Evolutionary conservation across 2,888 invertebrate species (phyloP).

Genomic region (Mamestra brassicae): DNA sequence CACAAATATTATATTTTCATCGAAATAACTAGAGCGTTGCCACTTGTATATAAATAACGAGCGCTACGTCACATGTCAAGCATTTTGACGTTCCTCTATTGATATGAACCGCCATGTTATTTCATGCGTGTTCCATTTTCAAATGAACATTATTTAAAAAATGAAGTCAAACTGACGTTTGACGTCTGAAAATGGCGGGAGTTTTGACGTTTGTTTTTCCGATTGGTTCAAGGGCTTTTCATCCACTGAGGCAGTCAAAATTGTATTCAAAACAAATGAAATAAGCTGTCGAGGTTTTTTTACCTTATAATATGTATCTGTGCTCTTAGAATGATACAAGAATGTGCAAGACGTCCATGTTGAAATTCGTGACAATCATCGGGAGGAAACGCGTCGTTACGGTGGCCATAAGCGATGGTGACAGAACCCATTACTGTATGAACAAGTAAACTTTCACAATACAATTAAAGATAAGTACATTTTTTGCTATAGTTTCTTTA

Average conservation of each 20-base stretch:
- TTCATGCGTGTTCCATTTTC: slow-evolving; percentile 25
- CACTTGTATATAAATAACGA: slow-evolving; percentile 47
- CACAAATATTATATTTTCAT: slow-evolving; percentile 47
- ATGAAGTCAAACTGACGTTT: neutral
- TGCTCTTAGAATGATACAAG: slow-evolving; percentile 4
- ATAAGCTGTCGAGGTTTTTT: neutral
- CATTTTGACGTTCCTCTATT: slow-evolving; percentile 48
- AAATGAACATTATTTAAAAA: slow-evolving; percentile 2
- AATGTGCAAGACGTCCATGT: slow-evolving; percentile 24
- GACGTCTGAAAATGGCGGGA: slow-evolving; percentile 3
- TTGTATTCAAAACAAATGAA: neutral
- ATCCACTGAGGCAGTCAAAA: neutral
- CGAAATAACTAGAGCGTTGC: slow-evolving; percentile 51
- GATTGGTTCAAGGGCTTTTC: neutral
- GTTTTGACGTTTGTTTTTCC: slow-evolving; percentile 10
- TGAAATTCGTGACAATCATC: slow-evolving; percentile 45
- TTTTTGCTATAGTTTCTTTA: slow-evolving; percentile 31
- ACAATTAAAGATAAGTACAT: slow-evolving; percentile 35
- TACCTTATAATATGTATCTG: neutral
- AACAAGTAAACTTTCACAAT: slow-evolving; percentile 41
- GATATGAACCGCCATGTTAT: slow-evolving; percentile 37
- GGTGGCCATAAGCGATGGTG: slow-evolving; percentile 45
- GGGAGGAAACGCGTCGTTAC: slow-evolving; percentile 35
- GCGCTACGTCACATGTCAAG: slow-evolving; percentile 41
- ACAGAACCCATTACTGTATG: slow-evolving; percentile 38